phyloP scores from a whole-genome alignment of 2,888 invertebrate genomes.

The Agrochola circellaris region DNA sequence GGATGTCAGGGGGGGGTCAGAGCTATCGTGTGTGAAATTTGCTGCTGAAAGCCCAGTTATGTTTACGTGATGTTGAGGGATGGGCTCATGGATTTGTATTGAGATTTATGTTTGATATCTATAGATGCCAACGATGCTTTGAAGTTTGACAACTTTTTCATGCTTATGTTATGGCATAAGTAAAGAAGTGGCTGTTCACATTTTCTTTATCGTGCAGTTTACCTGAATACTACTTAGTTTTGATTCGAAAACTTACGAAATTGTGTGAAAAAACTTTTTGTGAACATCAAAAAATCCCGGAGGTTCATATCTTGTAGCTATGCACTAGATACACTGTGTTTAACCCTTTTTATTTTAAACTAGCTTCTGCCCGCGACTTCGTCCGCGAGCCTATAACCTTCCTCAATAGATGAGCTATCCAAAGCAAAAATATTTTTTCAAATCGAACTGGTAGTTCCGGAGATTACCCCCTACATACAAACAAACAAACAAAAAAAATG shows the following conservation, averaged over 20 bases:
- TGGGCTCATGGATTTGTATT: conserved; percentile 43
- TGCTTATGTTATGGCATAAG: too few species aligned
- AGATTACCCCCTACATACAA: too few species aligned
- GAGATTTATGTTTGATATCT: conserved; percentile 30
- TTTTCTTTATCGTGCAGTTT: not conserved
- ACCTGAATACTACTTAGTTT: not conserved
- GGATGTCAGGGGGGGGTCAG: conserved; percentile 78
- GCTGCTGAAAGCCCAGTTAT: conserved; percentile 71
- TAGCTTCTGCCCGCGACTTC: too few species aligned
- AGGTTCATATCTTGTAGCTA: not conserved
- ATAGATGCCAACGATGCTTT: not conserved
- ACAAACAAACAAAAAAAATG: too few species aligned
- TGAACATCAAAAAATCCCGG: too few species aligned
- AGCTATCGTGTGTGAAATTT: conserved; percentile 82
- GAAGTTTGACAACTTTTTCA: not conserved
- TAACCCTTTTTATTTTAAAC: not conserved
- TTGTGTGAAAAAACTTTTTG: not conserved
- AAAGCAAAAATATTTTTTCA: too few species aligned
- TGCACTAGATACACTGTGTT: not conserved
- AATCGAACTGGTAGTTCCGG: too few species aligned
- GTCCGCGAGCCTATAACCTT: too few species aligned
- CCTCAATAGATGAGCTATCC: too few species aligned
- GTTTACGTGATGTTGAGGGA: conserved; percentile 69
- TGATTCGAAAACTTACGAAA: not conserved
- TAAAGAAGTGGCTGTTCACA: not conserved